A percentile compares a stretch with the other conserved stretches of the same genome.
phyloP scores from a whole-genome alignment of 2,888 invertebrate species.

The Campoplex nolae region DNA sequence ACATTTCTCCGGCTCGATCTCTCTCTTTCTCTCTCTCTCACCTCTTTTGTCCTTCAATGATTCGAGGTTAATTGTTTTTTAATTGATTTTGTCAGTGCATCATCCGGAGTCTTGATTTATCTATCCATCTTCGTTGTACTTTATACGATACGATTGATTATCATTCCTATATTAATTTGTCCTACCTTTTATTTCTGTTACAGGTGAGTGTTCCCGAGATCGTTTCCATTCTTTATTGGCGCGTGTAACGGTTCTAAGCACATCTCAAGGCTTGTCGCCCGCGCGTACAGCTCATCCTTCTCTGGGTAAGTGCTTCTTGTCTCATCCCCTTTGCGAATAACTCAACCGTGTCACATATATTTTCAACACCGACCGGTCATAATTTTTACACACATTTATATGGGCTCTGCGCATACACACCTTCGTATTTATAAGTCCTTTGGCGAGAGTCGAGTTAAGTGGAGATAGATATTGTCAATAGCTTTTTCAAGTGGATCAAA shows the following conservation, averaged over 20 bases:
- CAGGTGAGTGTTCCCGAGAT: slow-evolving; percentile 71
- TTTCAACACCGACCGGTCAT: slow-evolving; percentile 55
- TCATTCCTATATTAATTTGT: slow-evolving; percentile 63
- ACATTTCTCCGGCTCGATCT: slow-evolving; percentile 6
- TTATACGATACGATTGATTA: neutral
- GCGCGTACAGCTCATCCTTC: slow-evolving; percentile 55
- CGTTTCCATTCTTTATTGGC: slow-evolving; percentile 62
- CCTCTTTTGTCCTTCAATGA: slow-evolving; percentile 41
- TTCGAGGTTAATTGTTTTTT: slow-evolving; percentile 58
- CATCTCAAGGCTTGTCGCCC: slow-evolving; percentile 62
- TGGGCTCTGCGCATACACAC: neutral
- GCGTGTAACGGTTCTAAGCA: slow-evolving; percentile 63
- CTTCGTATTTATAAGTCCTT: slow-evolving; percentile 24
- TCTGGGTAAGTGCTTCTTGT: slow-evolving; percentile 69
- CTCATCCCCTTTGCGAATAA: slow-evolving; percentile 67
- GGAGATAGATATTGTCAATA: slow-evolving; percentile 66
- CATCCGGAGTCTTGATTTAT: neutral
- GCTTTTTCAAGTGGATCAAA: slow-evolving; percentile 65
- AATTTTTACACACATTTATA: slow-evolving; percentile 22
- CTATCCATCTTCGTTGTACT: neutral
- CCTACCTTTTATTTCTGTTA: slow-evolving; percentile 64
- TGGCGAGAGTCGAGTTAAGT: slow-evolving; percentile 51
- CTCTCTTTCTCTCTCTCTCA: neutral
- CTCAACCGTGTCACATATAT: slow-evolving; percentile 66
- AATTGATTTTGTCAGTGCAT: slow-evolving; percentile 48